phyloP scores from a whole-genome alignment of 1,140 invertebrate species.

The Ditylenchus dipsaci region DNA sequence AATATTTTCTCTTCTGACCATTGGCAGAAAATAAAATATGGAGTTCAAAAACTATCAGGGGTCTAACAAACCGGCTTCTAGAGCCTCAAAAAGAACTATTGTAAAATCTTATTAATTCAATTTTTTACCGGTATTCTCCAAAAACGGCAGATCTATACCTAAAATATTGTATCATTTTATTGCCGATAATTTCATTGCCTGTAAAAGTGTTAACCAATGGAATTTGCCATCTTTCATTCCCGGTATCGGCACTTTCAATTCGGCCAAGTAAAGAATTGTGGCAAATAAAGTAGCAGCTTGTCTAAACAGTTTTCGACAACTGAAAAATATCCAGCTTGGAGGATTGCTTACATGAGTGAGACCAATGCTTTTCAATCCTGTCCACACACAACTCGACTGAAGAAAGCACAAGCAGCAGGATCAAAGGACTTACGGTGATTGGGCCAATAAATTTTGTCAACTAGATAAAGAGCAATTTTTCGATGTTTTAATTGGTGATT shows the following conservation, averaged over 20 bases:
- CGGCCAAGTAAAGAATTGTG: constrained; percentile 52
- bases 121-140: constrained; percentile 51
- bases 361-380: constrained; percentile 53
- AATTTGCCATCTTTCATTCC: constrained; percentile 47
- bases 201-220: constrained; percentile 17
- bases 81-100: too few relatives aligned
- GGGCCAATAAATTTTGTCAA: constrained; percentile 39
- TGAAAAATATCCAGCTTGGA: background rate
- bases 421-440: constrained; percentile 51
- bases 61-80: too few relatives aligned
- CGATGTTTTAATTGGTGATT: constrained; percentile 47
- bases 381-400: constrained; percentile 43
- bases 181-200: too few relatives aligned
- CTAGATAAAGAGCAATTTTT: constrained; percentile 15
- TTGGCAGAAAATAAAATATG: too few relatives aligned
- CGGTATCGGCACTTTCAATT: constrained; percentile 48
- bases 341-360: constrained; percentile 42
- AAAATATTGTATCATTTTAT: too few relatives aligned
- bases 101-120: too few relatives aligned
- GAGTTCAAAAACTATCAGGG: too few relatives aligned
- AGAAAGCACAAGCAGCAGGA: constrained; percentile 50
- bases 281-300: constrained; percentile 46
- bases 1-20: too few relatives aligned
- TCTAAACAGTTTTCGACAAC: background rate
- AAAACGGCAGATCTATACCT: constrained; percentile 38